phyloP scores from a whole-genome alignment of 2,888 invertebrate species.

The Cecidostiba fungosa region DNA sequence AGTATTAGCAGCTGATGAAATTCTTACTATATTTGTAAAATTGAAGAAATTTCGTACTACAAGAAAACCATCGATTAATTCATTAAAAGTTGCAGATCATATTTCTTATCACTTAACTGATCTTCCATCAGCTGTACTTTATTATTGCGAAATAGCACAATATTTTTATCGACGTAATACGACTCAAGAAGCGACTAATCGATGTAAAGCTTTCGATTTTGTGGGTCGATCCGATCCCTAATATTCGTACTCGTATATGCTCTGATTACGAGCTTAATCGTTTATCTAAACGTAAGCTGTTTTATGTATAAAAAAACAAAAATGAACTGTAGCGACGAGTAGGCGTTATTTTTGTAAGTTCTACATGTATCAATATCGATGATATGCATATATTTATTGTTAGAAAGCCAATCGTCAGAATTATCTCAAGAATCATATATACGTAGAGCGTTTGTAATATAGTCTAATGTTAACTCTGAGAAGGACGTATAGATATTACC shows the following conservation, averaged over 20 bases:
- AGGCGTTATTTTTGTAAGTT: conserved; percentile 35
- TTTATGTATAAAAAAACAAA: not conserved
- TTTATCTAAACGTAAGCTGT: not conserved
- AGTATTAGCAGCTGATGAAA: not conserved
- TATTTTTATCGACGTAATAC: not conserved
- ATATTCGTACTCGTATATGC: not conserved
- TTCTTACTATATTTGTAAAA: not conserved
- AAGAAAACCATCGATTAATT: conserved; percentile 2
- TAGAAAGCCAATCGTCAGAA: not conserved
- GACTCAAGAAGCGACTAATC: not conserved
- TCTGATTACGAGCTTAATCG: too few species aligned
- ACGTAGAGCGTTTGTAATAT: conserved; percentile 29
- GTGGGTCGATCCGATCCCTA: not conserved
- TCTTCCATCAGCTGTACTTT: conserved; percentile 1
- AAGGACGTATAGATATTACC: not conserved
- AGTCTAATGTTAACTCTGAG: not conserved
- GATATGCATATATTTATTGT: conserved; percentile 38
- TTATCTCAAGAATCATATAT: conserved; percentile 28
- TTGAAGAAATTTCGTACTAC: not conserved
- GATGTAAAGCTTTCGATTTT: not conserved
- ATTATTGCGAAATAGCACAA: conserved; percentile 18
- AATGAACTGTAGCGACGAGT: not conserved
- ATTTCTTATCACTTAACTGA: not conserved
- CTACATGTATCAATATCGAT: conserved; percentile 1
- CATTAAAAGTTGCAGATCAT: conserved; percentile 43